Evolutionary conservation across 2,888 invertebrate genomes (phyloP).

Genomic region (Gerris lacustris): DNA sequence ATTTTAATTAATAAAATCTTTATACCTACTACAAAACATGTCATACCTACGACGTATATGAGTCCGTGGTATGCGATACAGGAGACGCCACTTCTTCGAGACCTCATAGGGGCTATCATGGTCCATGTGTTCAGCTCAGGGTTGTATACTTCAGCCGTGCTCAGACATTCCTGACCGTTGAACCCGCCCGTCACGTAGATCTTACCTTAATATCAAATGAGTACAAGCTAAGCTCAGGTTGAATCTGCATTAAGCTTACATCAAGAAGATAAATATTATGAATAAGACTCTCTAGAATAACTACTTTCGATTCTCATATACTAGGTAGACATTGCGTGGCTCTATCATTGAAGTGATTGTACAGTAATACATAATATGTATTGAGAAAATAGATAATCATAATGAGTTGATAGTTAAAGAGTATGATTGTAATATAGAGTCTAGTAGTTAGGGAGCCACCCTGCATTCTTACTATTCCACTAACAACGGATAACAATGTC

Average conservation of each 20-base stretch:
- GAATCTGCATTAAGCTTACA: background rate
- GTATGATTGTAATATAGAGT: too few species aligned
- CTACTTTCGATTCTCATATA: background rate
- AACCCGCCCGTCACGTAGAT: constrained; percentile 79
- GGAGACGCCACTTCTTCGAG: constrained; percentile 77
- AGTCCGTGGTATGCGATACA: constrained; percentile 74
- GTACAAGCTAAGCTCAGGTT: background rate
- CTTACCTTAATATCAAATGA: constrained; percentile 42
- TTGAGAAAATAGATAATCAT: too few species aligned
- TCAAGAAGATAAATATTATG: background rate
- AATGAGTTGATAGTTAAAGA: too few species aligned
- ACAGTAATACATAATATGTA: too few species aligned
- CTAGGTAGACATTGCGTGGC: too few species aligned
- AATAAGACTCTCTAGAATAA: background rate
- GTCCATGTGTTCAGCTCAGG: constrained; percentile 72
- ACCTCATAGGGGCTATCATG: constrained; percentile 68
- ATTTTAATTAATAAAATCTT: too few species aligned
- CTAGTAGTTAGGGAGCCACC: too few species aligned
- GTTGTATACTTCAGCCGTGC: constrained; percentile 69
- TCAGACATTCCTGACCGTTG: constrained; percentile 81
- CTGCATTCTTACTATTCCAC: too few species aligned
- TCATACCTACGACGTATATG: constrained; percentile 46
- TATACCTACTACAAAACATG: too few species aligned
- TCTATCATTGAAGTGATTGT: too few species aligned
- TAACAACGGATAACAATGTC: too few species aligned